Evolutionary conservation across 1,140 invertebrate species (phyloP), one percentile per base, ranked within the genome.

Genomic region (Drosophila orosa): DNA sequence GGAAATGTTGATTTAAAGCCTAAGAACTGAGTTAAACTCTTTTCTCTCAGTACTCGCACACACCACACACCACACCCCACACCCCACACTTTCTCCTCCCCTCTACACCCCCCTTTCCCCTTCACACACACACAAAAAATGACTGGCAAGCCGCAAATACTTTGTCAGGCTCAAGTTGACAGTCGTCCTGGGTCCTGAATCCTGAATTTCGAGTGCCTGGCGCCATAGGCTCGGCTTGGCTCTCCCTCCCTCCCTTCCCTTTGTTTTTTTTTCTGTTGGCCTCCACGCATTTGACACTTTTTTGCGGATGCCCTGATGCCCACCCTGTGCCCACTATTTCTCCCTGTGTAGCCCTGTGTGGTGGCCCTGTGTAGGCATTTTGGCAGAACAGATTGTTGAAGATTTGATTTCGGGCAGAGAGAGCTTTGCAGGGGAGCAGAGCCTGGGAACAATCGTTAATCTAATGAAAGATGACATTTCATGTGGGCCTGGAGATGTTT

Each of bases 101-200:
- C 19, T 5, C 33, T 15, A 24, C 19, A 24, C 24, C 5, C 22
- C 1, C 42, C n/a, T n/a, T 15, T 12, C 22, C 13, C 42, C 13
- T n/a, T 15, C 35, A 65, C 75, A 73, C 39, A 35, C 35, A 24
- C 47, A 82, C 79, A 73, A 83, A 87, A 87, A 87, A 89, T 87
- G 84, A 83, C 80, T 87, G 83, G 83, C 76, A 83, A 87, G 83
- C 83, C 83, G 54, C 83, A 87, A 87, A 87, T 89, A 89, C 83
- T 86, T 86, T 87, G 80, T 87, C 84, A 87, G 84, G 84, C 78
- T 87, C 83, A 89, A 87, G 83, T 87, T 87, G 84, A 89, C 83
- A 89, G 73, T 89, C 73, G 75, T 79, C 74, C 79, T 76, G 66
- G 78, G 59, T 57, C 65, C 66, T 35, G 42, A 59, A 58, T 63